Evolutionary conservation across 2,888 invertebrate genomes (phyloP).

Genomic region (Nasonovia ribisnigri): DNA sequence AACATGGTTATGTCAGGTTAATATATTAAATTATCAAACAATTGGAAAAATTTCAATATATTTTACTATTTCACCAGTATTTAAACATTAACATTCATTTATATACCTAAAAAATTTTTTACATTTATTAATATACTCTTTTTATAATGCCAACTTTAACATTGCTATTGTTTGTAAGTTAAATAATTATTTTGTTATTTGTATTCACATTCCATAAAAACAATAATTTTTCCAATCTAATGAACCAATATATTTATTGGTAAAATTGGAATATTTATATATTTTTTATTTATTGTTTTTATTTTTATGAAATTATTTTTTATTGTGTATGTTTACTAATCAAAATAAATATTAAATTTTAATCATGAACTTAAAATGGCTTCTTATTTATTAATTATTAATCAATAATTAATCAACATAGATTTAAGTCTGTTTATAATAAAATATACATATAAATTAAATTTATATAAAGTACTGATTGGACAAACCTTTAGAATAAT

Average conservation of each 20-base stretch:
- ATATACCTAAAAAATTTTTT: not conserved
- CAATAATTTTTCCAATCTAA: not conserved
- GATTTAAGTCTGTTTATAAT: not conserved
- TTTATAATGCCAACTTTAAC: conserved; percentile 32
- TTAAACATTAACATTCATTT: conserved; percentile 29
- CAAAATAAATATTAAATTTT: conserved; percentile 61
- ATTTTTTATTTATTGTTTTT: conserved; percentile 42
- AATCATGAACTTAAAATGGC: conserved; percentile 5
- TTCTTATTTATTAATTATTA: not conserved
- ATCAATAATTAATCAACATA: not conserved
- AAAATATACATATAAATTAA: not conserved
- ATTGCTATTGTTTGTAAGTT: conserved; percentile 18
- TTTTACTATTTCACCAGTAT: conserved; percentile 38
- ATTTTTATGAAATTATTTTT: conserved; percentile 46
- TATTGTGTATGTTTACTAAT: conserved; percentile 55
- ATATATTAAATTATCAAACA: conserved; percentile 66
- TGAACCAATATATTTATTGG: conserved; percentile 15
- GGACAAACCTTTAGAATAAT: not conserved
- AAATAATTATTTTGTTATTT: conserved; percentile 34
- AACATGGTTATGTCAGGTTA: conserved; percentile 94
- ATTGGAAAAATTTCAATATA: conserved; percentile 1
- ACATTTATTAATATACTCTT: conserved; percentile 7
- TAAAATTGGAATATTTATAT: conserved; percentile 22
- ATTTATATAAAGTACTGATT: not conserved
- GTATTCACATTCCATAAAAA: conserved; percentile 46